These are phyloP conservation scores for Torymus texanus DNA, from an alignment of 2,888 invertebrate genomes.

Conservation along the genomic window DNA sequence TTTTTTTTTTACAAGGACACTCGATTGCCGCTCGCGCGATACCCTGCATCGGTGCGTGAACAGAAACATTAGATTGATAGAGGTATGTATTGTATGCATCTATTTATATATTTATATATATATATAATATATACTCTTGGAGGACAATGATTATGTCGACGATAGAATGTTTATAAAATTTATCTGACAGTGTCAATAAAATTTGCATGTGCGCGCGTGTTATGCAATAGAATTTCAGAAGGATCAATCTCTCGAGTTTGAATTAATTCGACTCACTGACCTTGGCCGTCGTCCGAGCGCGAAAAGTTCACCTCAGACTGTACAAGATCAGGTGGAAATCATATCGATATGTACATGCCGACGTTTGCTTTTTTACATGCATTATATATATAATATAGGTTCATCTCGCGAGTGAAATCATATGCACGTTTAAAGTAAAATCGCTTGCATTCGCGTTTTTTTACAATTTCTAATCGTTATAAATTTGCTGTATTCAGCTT, in stretches of 20 bases:
- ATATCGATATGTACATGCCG: background rate
- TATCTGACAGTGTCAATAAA: background rate
- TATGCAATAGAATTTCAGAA: background rate
- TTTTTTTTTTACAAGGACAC: background rate
- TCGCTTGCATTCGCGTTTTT: constrained; percentile 6
- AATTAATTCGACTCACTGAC: background rate
- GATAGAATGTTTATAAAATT: constrained; percentile 20
- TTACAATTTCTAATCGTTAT: constrained; percentile 10
- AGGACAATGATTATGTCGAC: constrained; percentile 34
- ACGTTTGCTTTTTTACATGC: constrained; percentile 12
- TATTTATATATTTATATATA: background rate
- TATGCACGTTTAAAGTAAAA: constrained; percentile 11
- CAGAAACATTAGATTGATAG: background rate
- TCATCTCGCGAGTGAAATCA: background rate
- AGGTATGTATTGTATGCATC: background rate
- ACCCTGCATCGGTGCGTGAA: background rate
- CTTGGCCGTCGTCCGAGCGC: constrained; percentile 2
- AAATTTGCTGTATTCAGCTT: background rate
- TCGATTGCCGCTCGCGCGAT: background rate
- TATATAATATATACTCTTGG: constrained; percentile 21
- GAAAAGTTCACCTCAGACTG: constrained; percentile 32
- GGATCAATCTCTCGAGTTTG: background rate
- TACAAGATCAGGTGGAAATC: background rate
- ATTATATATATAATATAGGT: background rate
- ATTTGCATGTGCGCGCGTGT: background rate